Conservation (phyloP, 2,888 invertebrate genomes). For the Lacanobia oleracea region DNA sequence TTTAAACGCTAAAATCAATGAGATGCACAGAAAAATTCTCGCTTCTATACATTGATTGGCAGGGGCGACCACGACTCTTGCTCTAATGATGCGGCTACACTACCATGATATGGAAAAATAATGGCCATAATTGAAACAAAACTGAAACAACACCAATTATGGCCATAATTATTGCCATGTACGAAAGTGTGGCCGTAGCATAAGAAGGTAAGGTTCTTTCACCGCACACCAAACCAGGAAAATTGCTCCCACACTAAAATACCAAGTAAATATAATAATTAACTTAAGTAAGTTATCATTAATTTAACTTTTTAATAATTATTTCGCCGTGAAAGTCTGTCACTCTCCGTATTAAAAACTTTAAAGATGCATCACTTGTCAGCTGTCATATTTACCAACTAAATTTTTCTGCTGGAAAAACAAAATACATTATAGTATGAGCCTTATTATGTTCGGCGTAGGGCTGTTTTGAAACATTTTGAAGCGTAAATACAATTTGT, state of each 20-base stretch:
- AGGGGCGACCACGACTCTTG: too few relatives aligned
- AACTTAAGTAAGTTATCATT: conserved; percentile 49
- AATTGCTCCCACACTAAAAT: conserved; percentile 24
- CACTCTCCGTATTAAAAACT: conserved; percentile 31
- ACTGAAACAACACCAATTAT: too few relatives aligned
- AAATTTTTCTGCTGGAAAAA: neutral
- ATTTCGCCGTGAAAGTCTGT: conserved; percentile 58
- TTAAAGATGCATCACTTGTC: conserved; percentile 62
- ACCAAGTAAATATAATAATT: conserved; percentile 30
- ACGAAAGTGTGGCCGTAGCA: too few relatives aligned
- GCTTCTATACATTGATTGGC: too few relatives aligned
- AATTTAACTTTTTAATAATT: conserved; percentile 49
- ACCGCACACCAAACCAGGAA: neutral
- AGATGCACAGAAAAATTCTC: too few relatives aligned
- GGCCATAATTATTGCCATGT: too few relatives aligned
- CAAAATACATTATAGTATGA: conserved; percentile 1
- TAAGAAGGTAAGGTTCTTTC: neutral
- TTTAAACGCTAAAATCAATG: too few relatives aligned
- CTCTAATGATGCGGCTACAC: too few relatives aligned
- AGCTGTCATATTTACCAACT: conserved; percentile 53
- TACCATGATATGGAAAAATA: too few relatives aligned
- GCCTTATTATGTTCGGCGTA: neutral
- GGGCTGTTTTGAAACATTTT: conserved; percentile 3
- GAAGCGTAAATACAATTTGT: conserved; percentile 38
- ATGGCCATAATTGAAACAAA: too few relatives aligned